Percentiles rank a stretch among this genome's conserved stretches.
Conservation (phyloP, 2,113 vertebrate species). For the Cyrtonyx montezumae region DNA sequence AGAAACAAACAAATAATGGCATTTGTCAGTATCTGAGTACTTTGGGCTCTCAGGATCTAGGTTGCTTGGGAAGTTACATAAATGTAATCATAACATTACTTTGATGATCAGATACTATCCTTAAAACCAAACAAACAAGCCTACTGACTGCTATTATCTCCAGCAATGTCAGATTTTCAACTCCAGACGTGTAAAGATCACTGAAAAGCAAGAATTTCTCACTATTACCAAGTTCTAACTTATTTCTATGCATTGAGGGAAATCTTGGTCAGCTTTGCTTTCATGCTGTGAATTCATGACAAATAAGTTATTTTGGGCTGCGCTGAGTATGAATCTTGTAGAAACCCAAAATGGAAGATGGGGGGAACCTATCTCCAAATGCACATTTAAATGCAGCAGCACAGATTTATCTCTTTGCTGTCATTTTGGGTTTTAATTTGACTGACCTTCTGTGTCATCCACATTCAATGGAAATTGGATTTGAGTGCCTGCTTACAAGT, state of each 20-base stretch:
- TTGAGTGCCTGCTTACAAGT: background rate
- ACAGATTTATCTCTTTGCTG: background rate
- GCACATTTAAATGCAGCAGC: background rate
- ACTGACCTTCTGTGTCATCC: slow-evolving; percentile 17
- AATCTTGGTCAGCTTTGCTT: background rate
- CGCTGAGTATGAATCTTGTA: background rate
- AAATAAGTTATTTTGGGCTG: background rate
- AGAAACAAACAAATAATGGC: background rate
- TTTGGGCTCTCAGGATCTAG: background rate
- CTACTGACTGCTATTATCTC: background rate
- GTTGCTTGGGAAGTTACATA: background rate
- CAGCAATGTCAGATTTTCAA: background rate
- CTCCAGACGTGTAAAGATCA: background rate
- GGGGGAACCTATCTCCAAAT: background rate
- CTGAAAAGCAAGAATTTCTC: background rate
- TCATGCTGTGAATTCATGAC: background rate
- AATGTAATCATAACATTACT: background rate
- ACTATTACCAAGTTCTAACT: background rate
- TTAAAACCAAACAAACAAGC: background rate
- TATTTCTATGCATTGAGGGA: background rate
- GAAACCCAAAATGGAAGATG: background rate
- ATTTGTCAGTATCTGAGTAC: background rate
- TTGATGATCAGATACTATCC: background rate
- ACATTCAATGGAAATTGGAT: background rate
- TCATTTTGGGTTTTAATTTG: background rate